A percentile compares a stretch with the other conserved stretches of the same genome.
Evolutionary conservation across 1,140 invertebrate species (phyloP).

Genomic region (Panagrolaimus sp.): DNA sequence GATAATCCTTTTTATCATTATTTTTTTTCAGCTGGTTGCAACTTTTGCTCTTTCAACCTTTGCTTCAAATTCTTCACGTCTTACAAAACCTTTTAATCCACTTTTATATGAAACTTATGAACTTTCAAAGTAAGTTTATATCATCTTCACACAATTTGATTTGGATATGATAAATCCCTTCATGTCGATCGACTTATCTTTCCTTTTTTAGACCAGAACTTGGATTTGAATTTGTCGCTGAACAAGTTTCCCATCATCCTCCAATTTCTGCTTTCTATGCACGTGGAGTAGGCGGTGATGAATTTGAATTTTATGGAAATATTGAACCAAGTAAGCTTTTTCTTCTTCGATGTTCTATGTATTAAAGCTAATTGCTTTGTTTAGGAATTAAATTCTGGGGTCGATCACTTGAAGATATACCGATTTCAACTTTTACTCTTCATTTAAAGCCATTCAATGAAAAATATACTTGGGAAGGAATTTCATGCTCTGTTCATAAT

Average conservation of each 20-base stretch:
- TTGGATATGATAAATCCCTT: no score
- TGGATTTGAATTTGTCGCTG: conserved; percentile 72
- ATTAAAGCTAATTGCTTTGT: no score
- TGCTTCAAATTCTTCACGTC: conserved; percentile 81
- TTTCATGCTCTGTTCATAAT: conserved; percentile 91
- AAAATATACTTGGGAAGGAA: conserved; percentile 87
- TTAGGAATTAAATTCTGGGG: conserved; percentile 70
- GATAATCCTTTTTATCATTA: no score
- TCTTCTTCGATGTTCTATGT: no score
- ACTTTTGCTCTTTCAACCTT: conserved; percentile 87
- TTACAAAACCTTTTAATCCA: conserved; percentile 65
- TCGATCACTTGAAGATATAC: not conserved
- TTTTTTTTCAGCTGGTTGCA: no score
- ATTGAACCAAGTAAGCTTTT: conserved; percentile 70
- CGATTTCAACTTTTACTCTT: conserved; percentile 60
- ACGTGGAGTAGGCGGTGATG: conserved; percentile 73
- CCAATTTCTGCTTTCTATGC: conserved; percentile 66
- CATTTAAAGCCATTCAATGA: conserved; percentile 67
- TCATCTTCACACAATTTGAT: no score
- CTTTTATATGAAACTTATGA: conserved; percentile 62
- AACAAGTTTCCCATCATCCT: conserved; percentile 97
- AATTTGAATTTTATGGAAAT: conserved; percentile 77
- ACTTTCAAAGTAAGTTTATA: conserved; percentile 62
- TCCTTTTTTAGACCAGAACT: conserved; percentile 72
- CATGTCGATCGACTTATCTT: conserved; percentile 20